Percentiles rank a stretch among this genome's conserved stretches.
Evolutionary conservation across 1,140 invertebrate species (phyloP).

Genomic region (Xylocopa sonorina): DNA sequence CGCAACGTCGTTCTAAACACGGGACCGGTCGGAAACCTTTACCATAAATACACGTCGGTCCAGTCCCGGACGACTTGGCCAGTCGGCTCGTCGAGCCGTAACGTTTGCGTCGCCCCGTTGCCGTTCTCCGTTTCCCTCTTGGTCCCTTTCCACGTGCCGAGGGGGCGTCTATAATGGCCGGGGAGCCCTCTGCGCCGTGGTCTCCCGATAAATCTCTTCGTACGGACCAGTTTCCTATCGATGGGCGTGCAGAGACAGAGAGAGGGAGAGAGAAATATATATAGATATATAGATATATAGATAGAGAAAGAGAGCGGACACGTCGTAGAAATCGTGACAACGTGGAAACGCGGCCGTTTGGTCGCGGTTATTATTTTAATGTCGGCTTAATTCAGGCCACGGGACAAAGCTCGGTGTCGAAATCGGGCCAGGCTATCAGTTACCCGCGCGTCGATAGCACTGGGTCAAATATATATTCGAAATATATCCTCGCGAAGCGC

Average conservation of each 20-base stretch:
- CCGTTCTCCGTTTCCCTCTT: neutral
- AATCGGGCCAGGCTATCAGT: conserved; percentile 67
- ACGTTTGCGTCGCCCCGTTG: neutral
- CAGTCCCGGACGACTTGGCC: conserved; percentile 3
- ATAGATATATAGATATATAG: too few species aligned
- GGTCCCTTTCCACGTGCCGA: neutral
- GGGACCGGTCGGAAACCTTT: neutral
- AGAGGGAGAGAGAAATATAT: too few species aligned
- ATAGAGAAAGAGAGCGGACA: neutral
- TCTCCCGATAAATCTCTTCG: conserved; percentile 20
- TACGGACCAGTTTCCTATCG: too few species aligned
- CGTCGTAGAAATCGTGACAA: conserved; percentile 34
- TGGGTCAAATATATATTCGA: conserved; percentile 66
- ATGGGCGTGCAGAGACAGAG: too few species aligned
- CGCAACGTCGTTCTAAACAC: conserved; percentile 16
- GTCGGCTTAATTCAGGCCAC: conserved; percentile 57
- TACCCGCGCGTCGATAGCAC: conserved; percentile 68
- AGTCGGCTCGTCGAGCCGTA: neutral
- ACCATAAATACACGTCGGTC: conserved; percentile 20
- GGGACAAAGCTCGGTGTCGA: conserved; percentile 46
- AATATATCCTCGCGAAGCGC: conserved; percentile 49
- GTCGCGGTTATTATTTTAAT: conserved; percentile 65
- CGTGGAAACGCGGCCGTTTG: conserved; percentile 13
- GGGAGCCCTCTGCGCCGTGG: neutral
- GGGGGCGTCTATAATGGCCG: neutral